A percentile compares a stretch with the other conserved stretches of the same genome.
phyloP scores from a whole-genome alignment of 2,888 invertebrate genomes.

The Sinodicranocentrus sp. region DNA sequence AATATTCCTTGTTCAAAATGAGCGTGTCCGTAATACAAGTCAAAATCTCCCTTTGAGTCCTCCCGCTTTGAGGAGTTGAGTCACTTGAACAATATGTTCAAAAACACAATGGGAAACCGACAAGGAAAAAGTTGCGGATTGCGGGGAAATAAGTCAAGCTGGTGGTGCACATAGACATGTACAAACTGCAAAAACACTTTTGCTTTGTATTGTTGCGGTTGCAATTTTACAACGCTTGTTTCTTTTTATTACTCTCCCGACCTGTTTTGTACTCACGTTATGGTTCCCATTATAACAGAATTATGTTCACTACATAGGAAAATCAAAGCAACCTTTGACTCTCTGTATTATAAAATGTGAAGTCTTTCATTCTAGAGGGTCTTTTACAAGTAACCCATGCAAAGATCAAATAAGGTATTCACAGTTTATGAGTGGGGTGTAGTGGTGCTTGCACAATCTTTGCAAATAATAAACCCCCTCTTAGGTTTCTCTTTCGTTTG shows the following conservation, averaged over 20 bases:
- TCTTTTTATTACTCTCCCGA: background rate
- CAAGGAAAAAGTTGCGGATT: conserved; percentile 23
- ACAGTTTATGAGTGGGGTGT: background rate
- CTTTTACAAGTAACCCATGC: conserved; percentile 13
- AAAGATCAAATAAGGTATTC: conserved; percentile 22
- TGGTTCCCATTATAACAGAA: too few relatives aligned
- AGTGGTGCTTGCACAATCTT: background rate
- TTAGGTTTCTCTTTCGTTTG: background rate
- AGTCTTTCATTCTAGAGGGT: conserved; percentile 3
- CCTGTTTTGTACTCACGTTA: background rate
- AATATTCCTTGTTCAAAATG: conserved; percentile 10
- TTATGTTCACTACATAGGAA: too few relatives aligned
- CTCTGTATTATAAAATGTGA: background rate
- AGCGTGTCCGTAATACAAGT: conserved; percentile 26
- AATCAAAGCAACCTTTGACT: conserved; percentile 10
- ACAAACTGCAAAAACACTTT: too few relatives aligned
- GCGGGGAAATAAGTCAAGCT: conserved; percentile 27
- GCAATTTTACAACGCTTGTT: conserved; percentile 28
- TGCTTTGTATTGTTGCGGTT: conserved; percentile 36
- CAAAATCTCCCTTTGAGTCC: conserved; percentile 33
- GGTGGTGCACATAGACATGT: background rate
- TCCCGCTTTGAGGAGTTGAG: background rate
- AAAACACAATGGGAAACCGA: conserved; percentile 34
- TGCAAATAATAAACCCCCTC: too few relatives aligned
- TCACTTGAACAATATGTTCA: conserved; percentile 3